Evolutionary conservation across 2,888 invertebrate species (phyloP), one percentile per base, ranked within the genome.

Genomic region (Agonum fuliginosum): DNA sequence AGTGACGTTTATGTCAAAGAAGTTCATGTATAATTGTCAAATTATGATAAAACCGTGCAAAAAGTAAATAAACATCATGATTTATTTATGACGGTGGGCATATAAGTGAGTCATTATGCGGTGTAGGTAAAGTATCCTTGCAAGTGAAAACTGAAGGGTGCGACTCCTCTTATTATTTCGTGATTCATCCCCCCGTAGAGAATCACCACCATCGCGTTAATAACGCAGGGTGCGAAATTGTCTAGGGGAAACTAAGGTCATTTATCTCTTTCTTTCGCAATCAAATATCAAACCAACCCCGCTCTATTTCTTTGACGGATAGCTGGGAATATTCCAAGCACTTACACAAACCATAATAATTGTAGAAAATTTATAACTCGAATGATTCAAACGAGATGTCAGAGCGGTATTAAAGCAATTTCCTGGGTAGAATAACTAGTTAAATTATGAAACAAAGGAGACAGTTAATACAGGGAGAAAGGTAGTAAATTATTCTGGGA

Each of bases 221-320:
- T 80, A 86, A 87, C 80, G 88, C 87, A 76, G 84, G 82, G 81
- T 83, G 79, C 46, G 86, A 1, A 86, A 86, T 3, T 86, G 87
- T 37, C 83, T 89, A 51, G 86, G 89, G 19, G 82, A 84, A 5
- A 86, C 87, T 76, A 86, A 89, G 80, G 84, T 86, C 67, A 67
- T 67, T 67, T 67, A 41, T 67, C 37, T 67, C 22, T 67, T 67
- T 67, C 67, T 67, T 41, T 30, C 41, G 20, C 37, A 67, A 62
- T 62, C 58, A 62, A 30, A 62, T 30, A 62, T 62, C 58, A 62
- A 27, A 62, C 58, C 10, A 30, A n/a, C 14, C 19, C 1, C 17
- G 58, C 17, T 14, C 27, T 27, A 62, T 62, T 62, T 14, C 27
- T 62, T 14, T 62, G 17, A 30, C 30, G 58, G 58, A 62, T 62